Evolutionary conservation across 2,113 vertebrate species (phyloP).

Genomic region (Podarcis raffonei): DNA sequence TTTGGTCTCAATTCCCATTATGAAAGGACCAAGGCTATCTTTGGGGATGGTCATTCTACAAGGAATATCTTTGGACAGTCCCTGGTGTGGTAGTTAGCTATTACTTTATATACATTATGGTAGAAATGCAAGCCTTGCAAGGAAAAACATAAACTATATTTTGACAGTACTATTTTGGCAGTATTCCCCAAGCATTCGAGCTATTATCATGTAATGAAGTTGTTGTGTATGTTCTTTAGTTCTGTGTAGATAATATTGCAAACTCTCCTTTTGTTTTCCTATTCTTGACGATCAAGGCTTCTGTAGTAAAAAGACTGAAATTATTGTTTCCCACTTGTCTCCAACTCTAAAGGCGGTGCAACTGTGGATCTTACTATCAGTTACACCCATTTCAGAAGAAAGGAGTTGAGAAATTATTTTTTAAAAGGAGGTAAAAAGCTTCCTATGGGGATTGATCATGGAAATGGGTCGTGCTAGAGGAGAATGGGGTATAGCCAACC

Average conservation of each 20-base stretch:
- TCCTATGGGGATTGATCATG: not conserved
- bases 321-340: not conserved
- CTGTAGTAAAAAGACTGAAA: not conserved
- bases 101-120: constrained; percentile 56
- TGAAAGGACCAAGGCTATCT: constrained; percentile 65
- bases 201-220: constrained; percentile 59
- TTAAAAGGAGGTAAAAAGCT: not conserved
- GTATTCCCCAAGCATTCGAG: constrained; percentile 65
- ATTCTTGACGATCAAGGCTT: not conserved
- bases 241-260: constrained; percentile 16
- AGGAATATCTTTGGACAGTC: constrained; percentile 64
- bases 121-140: constrained; percentile 50
- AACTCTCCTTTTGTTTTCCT: constrained; percentile 30
- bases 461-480: not conserved
- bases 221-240: constrained; percentile 20
- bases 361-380: not conserved
- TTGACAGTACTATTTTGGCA: constrained; percentile 48
- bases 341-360: not conserved
- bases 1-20: constrained; percentile 65
- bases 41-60: constrained; percentile 72
- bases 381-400: not conserved
- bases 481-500: not conserved
- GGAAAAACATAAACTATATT: constrained; percentile 62
- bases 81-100: constrained; percentile 60
- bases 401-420: not conserved